Conservation (phyloP, 2,888 invertebrate species). For the Chelonus formosanus region DNA sequence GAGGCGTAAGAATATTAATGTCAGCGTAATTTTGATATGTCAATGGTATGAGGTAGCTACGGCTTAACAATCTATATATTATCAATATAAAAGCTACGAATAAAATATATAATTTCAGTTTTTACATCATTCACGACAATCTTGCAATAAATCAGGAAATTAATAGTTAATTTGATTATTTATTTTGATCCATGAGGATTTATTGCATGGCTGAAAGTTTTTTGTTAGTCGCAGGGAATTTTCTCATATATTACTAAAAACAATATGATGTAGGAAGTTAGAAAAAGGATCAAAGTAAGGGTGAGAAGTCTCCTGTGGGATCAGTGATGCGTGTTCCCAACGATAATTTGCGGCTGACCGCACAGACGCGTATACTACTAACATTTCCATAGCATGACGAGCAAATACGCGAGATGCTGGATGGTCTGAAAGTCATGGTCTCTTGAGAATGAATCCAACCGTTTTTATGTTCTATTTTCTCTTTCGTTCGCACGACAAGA, state of each 20-base stretch:
- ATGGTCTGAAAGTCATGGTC: constrained; percentile 29
- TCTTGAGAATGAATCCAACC: constrained; percentile 39
- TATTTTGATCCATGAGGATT: too few relatives aligned
- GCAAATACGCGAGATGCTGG: constrained; percentile 16
- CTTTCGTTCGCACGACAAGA: constrained; percentile 22
- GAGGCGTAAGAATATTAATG: too few relatives aligned
- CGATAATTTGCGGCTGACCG: constrained; percentile 42
- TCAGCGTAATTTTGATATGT: too few relatives aligned
- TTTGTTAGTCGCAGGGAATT: too few relatives aligned
- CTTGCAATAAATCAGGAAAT: too few relatives aligned
- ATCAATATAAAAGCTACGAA: too few relatives aligned
- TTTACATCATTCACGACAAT: too few relatives aligned
- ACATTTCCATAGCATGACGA: constrained; percentile 11
- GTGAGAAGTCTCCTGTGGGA: constrained; percentile 24
- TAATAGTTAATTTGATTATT: too few relatives aligned
- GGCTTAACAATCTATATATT: too few relatives aligned
- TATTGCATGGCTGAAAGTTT: too few relatives aligned
- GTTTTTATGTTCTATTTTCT: constrained; percentile 42
- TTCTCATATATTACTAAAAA: background rate
- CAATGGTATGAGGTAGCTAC: too few relatives aligned
- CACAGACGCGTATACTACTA: constrained; percentile 31
- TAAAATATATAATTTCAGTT: too few relatives aligned
- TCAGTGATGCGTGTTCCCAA: constrained; percentile 39
- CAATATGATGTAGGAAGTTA: background rate
- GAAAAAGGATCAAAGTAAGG: constrained; percentile 12